Percentiles rank a stretch among this genome's conserved stretches.
phyloP scores from a whole-genome alignment of 2,113 vertebrate genomes.

The Hepsetus odoe region DNA sequence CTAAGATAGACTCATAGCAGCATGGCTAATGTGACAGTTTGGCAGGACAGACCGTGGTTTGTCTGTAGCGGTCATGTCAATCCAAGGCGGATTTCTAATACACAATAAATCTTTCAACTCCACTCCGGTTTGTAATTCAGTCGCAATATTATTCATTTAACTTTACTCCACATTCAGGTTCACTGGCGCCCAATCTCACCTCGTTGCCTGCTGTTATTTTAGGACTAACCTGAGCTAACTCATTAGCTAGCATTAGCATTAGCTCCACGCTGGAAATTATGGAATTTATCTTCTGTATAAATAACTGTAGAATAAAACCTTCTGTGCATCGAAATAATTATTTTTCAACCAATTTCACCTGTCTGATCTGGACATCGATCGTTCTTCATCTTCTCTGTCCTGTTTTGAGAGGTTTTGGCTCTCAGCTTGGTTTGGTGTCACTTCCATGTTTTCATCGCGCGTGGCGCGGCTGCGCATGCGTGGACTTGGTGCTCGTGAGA shows the following conservation, averaged over 20 bases:
- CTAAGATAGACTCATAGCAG: background rate
- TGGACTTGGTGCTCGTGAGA: no score
- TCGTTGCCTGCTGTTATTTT: no score
- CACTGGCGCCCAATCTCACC: no score
- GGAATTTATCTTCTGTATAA: background rate
- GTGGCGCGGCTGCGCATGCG: slow-evolving; percentile 56
- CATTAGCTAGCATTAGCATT: background rate
- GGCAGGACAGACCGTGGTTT: background rate
- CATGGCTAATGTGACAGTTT: background rate
- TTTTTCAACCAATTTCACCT: slow-evolving; percentile 59
- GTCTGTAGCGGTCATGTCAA: no score
- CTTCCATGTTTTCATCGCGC: slow-evolving; percentile 64
- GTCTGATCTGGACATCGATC: slow-evolving; percentile 62
- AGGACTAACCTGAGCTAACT: background rate
- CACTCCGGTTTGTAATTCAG: no score
- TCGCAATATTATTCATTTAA: background rate
- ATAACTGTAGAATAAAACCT: background rate
- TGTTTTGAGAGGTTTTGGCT: slow-evolving; percentile 48
- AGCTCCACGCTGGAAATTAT: background rate
- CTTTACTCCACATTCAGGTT: background rate
- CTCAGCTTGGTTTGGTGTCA: slow-evolving; percentile 38
- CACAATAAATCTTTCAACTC: no score
- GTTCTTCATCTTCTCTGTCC: slow-evolving; percentile 55
- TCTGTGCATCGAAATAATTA: background rate
- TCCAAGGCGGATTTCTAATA: no score